Evolutionary conservation across 2,797 vertebrate species (phyloP).

Genomic region (Sarcoramphus papa): DNA sequence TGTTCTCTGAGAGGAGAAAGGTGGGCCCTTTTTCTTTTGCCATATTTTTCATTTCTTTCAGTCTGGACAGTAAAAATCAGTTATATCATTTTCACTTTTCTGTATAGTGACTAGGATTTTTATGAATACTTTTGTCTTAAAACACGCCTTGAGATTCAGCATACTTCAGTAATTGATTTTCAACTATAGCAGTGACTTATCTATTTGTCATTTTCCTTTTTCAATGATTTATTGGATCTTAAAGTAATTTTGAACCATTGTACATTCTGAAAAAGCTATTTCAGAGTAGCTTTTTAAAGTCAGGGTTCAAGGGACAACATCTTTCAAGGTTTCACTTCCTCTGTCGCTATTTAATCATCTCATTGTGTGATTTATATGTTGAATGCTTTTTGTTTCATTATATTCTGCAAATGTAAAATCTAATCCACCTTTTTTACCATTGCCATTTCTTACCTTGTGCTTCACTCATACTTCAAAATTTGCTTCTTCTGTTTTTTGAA

Average conservation of each 20-base stretch:
- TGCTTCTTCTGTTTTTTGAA: background rate
- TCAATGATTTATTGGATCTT: background rate
- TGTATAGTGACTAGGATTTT: background rate
- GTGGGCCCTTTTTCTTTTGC: background rate
- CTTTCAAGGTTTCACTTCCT: background rate
- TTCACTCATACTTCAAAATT: background rate
- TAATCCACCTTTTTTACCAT: background rate
- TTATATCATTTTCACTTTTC: background rate
- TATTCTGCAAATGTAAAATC: background rate
- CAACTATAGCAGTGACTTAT: background rate
- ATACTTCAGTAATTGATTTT: background rate
- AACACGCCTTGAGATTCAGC: background rate
- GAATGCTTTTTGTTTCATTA: background rate
- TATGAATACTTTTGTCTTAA: background rate
- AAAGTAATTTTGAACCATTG: background rate
- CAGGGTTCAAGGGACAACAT: background rate
- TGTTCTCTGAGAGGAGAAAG: background rate
- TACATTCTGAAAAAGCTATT: background rate
- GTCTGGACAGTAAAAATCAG: background rate
- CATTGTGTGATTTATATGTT: background rate
- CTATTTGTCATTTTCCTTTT: background rate
- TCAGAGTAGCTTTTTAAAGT: background rate
- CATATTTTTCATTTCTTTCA: background rate
- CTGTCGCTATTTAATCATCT: background rate
- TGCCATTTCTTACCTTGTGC: background rate